These are phyloP conservation scores for Phrixothrix hirtus DNA, from an alignment of 2,888 invertebrate genomes.

Conservation along the genomic window DNA sequence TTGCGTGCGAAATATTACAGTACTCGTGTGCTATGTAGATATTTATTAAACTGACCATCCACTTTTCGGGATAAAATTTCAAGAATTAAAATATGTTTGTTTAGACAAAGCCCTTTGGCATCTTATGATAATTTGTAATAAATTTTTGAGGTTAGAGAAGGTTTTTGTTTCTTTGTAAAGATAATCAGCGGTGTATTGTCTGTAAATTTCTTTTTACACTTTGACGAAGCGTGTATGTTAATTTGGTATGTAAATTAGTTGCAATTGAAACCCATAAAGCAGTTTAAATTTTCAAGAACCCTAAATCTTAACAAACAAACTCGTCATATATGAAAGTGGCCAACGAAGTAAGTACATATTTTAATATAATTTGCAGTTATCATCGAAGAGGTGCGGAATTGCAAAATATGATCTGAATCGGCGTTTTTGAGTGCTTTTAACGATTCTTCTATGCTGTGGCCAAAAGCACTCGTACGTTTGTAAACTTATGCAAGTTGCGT, in stretches of 20 bases:
- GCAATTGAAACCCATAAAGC: not conserved
- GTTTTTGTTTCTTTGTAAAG: too few species aligned
- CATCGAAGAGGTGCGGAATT: constrained; percentile 8
- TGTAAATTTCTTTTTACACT: too few species aligned
- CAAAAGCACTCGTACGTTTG: constrained; percentile 44
- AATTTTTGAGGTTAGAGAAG: too few species aligned
- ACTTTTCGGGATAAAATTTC: too few species aligned
- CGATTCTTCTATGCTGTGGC: constrained; percentile 32
- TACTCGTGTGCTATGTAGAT: too few species aligned
- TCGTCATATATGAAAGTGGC: constrained; percentile 11
- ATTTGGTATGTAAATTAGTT: not conserved
- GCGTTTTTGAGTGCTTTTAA: constrained; percentile 18
- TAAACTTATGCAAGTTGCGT: constrained; percentile 55
- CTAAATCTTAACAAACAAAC: constrained; percentile 3
- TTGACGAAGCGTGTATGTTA: too few species aligned
- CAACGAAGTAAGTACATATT: not conserved
- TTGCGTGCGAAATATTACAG: too few species aligned
- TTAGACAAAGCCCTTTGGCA: too few species aligned
- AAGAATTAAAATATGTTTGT: too few species aligned
- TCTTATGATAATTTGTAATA: too few species aligned
- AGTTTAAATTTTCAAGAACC: not conserved
- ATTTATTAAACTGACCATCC: too few species aligned
- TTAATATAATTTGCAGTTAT: constrained; percentile 8
- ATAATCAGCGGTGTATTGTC: too few species aligned
- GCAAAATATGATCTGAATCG: constrained; percentile 13